A percentile compares a stretch with the other conserved stretches of the same genome.
Conservation (phyloP, 2,797 vertebrate genomes). For the Fistularia commersonii region DNA sequence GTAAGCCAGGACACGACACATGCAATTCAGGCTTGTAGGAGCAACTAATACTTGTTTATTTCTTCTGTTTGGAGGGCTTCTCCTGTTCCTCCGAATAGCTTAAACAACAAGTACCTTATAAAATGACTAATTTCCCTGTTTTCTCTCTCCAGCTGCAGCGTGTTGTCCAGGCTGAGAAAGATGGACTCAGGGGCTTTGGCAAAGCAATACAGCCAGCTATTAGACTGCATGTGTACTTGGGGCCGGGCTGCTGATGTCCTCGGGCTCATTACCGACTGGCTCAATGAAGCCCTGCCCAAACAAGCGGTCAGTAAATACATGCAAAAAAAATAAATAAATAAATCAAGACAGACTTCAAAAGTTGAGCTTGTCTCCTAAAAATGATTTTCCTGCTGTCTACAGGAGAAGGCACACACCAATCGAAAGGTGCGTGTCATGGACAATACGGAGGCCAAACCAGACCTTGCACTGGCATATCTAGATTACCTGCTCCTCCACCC, state of each 20-base stretch:
- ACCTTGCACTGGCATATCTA: slow-evolving; percentile 82
- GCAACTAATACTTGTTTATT: too few relatives aligned
- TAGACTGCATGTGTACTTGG: slow-evolving; percentile 93
- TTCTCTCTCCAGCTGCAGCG: slow-evolving; percentile 76
- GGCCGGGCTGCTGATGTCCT: slow-evolving; percentile 80
- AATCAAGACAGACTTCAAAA: neutral
- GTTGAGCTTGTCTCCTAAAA: neutral
- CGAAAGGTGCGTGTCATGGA: slow-evolving; percentile 79
- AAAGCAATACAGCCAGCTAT: slow-evolving; percentile 74
- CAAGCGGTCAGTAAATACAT: slow-evolving; percentile 60
- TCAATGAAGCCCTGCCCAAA: slow-evolving; percentile 64
- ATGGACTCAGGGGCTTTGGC: slow-evolving; percentile 68
- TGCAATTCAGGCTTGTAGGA: too few relatives aligned
- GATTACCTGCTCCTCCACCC: slow-evolving; percentile 82
- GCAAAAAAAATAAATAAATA: neutral
- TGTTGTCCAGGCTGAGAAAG: slow-evolving; percentile 83
- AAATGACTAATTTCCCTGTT: too few relatives aligned
- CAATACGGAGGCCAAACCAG: slow-evolving; percentile 76
- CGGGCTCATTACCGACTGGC: slow-evolving; percentile 85
- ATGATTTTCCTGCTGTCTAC: slow-evolving; percentile 2
- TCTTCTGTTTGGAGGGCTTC: neutral
- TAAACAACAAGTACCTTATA: too few relatives aligned
- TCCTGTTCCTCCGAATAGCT: neutral
- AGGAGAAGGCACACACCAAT: slow-evolving; percentile 52
- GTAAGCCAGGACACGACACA: too few relatives aligned